These are phyloP conservation scores for Nasonia vitripennis DNA, from an alignment of 1,140 invertebrate genomes.

Conservation along the genomic window DNA sequence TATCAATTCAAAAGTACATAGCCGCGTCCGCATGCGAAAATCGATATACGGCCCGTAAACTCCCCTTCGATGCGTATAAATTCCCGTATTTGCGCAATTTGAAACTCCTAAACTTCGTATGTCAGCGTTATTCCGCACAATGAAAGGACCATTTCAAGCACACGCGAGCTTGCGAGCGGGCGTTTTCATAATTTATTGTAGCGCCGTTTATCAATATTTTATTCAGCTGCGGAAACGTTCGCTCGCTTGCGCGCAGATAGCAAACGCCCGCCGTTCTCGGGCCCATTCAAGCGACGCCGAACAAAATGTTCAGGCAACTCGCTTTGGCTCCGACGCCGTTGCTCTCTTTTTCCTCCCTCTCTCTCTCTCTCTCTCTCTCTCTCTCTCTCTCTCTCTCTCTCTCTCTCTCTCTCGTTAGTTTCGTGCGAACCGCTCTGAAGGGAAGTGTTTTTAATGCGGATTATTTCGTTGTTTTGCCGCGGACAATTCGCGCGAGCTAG, in stretches of 20 bases:
- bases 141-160: slow-evolving; percentile 47
- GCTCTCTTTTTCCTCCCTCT: neutral
- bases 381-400: neutral
- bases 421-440: neutral
- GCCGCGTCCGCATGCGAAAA: neutral
- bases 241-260: slow-evolving; percentile 25
- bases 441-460: slow-evolving; percentile 28
- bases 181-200: slow-evolving; percentile 46
- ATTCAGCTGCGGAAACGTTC: slow-evolving; percentile 43
- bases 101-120: slow-evolving; percentile 50
- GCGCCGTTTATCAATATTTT: slow-evolving; percentile 54
- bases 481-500: neutral
- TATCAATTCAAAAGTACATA: slow-evolving; percentile 20
- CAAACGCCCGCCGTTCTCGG: neutral
- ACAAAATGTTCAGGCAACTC: slow-evolving; percentile 43
- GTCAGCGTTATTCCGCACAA: slow-evolving; percentile 54
- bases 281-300: slow-evolving; percentile 36
- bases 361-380: neutral
- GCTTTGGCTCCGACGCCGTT: neutral
- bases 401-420: neutral
- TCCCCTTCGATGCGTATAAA: slow-evolving; percentile 31
- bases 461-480: slow-evolving; percentile 33
- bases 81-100: slow-evolving; percentile 50
- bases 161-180: neutral
- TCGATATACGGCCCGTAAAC: slow-evolving; percentile 28